Evolutionary conservation across 2,888 invertebrate genomes (phyloP), one percentile per base, ranked within the genome.

Genomic region (Prosopocoilus inquinatus): DNA sequence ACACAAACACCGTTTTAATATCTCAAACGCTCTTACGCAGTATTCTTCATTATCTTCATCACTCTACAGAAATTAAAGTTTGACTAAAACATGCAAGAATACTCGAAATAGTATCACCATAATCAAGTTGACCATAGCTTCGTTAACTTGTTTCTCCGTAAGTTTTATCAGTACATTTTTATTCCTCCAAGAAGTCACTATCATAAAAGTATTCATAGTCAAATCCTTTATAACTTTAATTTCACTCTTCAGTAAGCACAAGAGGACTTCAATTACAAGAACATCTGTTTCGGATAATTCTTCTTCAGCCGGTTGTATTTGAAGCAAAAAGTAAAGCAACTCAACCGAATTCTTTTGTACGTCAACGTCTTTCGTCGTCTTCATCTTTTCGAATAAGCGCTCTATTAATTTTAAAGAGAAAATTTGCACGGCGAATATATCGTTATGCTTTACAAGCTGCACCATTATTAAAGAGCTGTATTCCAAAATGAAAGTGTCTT

Each of bases 101-200:
- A 7, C 3, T 4, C 5, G 15, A 44, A 15, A 8, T 15, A 15
- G 7, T 15, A 13, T 11, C 12, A 44, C 33, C 48, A 34, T 32
- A 13, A 48, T 34, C 13, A 48, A 8, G 36, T 11, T 9, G 16
- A 48, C 12, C 48, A 48, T 48, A 35, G 35, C 48, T 12, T 48
- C 12, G 4, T 13, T 12, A 15, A 48, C 20, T 34, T 34, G 12
- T 16, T 8, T 12, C 16, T 35, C 12, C 4, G 15, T 34, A 2
- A 35, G n/a, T 34, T 32, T 34, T 3, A 16, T 15, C 33, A 33
- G 33, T 5, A 48, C 11, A 8, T n/a, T 9, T 34, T 35, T 36
- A 9, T n/a, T n/a, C 16, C 35, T 48, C 48, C 48, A 48, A 11
- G n/a, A 34, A 13, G 32, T 9, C 9, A 35, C 16, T 35, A 4